phyloP scores from a whole-genome alignment of 2,113 vertebrate genomes.

The Onychostruthus taczanowskii region DNA sequence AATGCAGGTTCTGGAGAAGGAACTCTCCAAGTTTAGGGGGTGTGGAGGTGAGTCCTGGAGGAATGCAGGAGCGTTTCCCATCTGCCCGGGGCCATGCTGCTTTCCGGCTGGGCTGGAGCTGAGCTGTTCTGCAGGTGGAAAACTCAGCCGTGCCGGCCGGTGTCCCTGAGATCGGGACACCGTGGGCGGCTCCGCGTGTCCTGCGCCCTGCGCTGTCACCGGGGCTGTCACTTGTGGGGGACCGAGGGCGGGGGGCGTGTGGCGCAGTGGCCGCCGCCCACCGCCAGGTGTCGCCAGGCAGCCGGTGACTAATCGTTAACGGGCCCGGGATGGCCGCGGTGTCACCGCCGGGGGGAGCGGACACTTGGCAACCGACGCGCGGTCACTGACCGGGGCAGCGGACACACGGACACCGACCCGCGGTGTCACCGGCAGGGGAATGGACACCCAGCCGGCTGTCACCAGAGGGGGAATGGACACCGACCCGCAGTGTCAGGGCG shows the following conservation, averaged over 20 bases:
- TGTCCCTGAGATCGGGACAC: background rate
- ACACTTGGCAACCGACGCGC: accelerated
- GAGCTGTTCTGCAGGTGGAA: background rate
- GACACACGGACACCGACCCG: too few species aligned
- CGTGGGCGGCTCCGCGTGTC: background rate
- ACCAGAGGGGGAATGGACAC: too few species aligned
- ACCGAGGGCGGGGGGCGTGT: background rate
- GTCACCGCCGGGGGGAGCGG: background rate
- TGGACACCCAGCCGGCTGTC: background rate
- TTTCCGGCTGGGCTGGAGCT: background rate
- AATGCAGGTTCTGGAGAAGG: background rate
- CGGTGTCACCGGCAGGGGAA: background rate
- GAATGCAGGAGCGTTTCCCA: background rate
- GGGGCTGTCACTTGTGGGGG: background rate
- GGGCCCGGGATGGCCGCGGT: background rate
- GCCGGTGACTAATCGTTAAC: background rate
- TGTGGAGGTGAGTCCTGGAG: background rate
- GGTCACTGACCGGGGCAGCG: background rate
- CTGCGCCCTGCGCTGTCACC: background rate
- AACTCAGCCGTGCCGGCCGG: background rate
- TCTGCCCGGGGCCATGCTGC: background rate
- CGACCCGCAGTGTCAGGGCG: background rate
- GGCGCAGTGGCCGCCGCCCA: background rate
- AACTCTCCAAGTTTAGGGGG: background rate
- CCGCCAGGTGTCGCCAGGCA: background rate